Evolutionary conservation across 2,113 vertebrate species (phyloP), one percentile per base, ranked within the genome.

Genomic region (Lipophrys pholis): DNA sequence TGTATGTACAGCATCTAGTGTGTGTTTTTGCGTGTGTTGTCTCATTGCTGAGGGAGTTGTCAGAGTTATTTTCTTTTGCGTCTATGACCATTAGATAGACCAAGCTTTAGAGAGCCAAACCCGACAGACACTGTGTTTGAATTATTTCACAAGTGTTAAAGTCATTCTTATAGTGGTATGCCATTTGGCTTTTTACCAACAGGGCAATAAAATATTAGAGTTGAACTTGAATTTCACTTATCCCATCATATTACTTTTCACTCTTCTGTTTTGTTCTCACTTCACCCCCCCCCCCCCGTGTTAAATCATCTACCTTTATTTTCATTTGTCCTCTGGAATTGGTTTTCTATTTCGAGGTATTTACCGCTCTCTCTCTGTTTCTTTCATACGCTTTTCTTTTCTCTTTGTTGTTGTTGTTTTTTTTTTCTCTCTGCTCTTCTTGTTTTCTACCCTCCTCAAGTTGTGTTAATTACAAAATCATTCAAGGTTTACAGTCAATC

Each of bases 291-390:
- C 71, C 62, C 61, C 41, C n/a, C 74, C 69, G 69, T 73, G 81
- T 87, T 71, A 76, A 59, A 30, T 30, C 21, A 53, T 78, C 69
- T 55, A 49, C 49, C 52, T 76, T 65, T 81, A 65, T 90, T 84
- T 85, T 80, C 62, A 80, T 84, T 85, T 83, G 71, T 78, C 48
- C 61, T 73, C 82, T 81, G 70, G 80, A 92, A 92, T 90, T 91
- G 80, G 68, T 85, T 90, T 90, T 92, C 87, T 93, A 86, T 91
- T 91, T 93, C 73, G 14, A 73, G 66, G 49, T 90, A 86, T 91
- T 69, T 64, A 43, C 35, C 86, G 93, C 93, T 88, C 84, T 14
- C 88, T 93, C 30, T 43, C 36, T 40, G 38, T 17, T 46, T 35
- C 49, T 8, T 51, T 15, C 41, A 39, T 40, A 14, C 40, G 46